phyloP scores from a whole-genome alignment of 2,797 vertebrate genomes.

The Hemitrygon akajei region DNA sequence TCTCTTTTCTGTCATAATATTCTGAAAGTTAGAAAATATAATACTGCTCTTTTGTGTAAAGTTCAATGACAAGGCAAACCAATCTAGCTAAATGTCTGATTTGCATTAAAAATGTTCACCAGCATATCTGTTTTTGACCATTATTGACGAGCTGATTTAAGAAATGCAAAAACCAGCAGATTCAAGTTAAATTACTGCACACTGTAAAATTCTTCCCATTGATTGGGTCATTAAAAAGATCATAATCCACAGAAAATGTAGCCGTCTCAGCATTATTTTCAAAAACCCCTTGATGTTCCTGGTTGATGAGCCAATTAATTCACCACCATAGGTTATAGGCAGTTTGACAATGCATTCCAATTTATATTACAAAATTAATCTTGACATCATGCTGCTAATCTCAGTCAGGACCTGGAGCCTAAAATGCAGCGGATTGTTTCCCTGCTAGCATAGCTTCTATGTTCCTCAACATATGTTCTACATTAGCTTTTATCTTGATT shows the following conservation, averaged over 20 bases:
- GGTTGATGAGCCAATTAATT: conserved; percentile 32
- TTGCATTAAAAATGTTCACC: not conserved
- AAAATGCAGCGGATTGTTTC: not conserved
- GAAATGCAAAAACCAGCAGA: conserved; percentile 27
- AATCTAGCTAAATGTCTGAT: not conserved
- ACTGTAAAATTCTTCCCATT: not conserved
- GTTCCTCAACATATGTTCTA: not conserved
- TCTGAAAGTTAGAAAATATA: not conserved
- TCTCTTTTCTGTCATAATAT: not conserved
- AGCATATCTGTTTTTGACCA: not conserved
- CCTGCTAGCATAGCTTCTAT: not conserved
- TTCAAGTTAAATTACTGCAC: conserved; percentile 14
- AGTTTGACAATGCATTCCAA: not conserved
- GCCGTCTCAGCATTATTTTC: conserved; percentile 1
- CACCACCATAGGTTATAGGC: not conserved
- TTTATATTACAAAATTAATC: not conserved
- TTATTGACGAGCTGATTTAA: not conserved
- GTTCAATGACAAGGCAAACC: not conserved
- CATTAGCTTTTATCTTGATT: not conserved
- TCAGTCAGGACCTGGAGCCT: not conserved
- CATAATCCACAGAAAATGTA: conserved; percentile 27
- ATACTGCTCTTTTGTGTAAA: not conserved
- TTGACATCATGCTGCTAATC: not conserved
- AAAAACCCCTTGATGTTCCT: conserved; percentile 3
- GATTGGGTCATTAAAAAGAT: conserved; percentile 29